A percentile compares a stretch with the other conserved stretches of the same genome.
phyloP scores from a whole-genome alignment of 2,888 invertebrate genomes.

The Hanleya hanleyi region DNA sequence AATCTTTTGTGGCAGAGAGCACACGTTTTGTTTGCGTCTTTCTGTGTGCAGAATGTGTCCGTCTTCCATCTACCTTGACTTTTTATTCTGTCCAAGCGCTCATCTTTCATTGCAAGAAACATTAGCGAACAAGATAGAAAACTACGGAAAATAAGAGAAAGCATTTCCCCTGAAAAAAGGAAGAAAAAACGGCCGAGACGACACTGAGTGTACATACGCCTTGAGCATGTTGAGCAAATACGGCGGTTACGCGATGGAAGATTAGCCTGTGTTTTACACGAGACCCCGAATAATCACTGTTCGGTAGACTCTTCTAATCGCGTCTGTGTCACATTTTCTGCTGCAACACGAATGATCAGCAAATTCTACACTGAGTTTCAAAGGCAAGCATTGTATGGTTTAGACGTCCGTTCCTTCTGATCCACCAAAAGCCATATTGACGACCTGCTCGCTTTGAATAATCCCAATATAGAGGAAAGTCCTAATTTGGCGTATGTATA shows the following conservation, averaged over 20 bases:
- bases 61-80: neutral
- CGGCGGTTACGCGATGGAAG: neutral
- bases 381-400: too few species aligned
- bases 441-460: too few species aligned
- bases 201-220: neutral
- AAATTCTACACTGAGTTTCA: too few species aligned
- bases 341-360: too few species aligned
- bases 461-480: too few species aligned
- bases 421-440: too few species aligned
- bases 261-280: too few species aligned
- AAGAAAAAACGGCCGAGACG: neutral
- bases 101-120: neutral
- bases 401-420: too few species aligned
- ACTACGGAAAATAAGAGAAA: neutral
- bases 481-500: too few species aligned
- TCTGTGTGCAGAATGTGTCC: neutral
- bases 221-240: neutral
- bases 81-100: neutral
- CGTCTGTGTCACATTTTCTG: too few species aligned
- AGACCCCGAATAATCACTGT: too few species aligned
- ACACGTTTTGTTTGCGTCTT: constrained; percentile 1
- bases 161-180: neutral
- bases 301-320: too few species aligned
- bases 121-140: neutral
- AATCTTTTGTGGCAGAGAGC: neutral